phyloP scores from a whole-genome alignment of 2,888 invertebrate genomes.

The Himalopsyche tibetana region DNA sequence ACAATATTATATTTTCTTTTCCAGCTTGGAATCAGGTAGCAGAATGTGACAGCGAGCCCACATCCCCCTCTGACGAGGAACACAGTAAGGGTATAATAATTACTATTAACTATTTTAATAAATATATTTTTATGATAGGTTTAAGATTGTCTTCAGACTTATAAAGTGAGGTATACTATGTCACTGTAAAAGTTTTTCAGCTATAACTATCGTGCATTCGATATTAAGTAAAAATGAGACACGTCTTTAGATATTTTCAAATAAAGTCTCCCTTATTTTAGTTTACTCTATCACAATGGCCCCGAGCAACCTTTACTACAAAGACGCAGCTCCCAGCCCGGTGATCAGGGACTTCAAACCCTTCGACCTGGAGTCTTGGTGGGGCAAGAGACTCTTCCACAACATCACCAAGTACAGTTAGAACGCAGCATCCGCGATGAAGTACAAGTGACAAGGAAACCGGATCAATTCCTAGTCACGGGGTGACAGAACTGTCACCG shows the following conservation, averaged over 20 bases:
- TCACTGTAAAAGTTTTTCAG: no score
- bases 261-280: slow-evolving; percentile 55
- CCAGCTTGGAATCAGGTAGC: slow-evolving; percentile 84
- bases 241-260: background rate
- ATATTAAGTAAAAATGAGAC: no score
- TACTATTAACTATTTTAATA: background rate
- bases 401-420: slow-evolving; percentile 89
- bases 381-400: slow-evolving; percentile 90
- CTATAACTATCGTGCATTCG: no score
- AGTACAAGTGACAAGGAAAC: slow-evolving; percentile 17
- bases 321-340: slow-evolving; percentile 84
- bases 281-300: slow-evolving; percentile 63
- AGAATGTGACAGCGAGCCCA: slow-evolving; percentile 77
- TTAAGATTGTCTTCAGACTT: no score
- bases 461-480: background rate
- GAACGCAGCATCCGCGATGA: slow-evolving; percentile 66
- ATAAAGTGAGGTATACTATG: no score
- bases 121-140: background rate
- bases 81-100: slow-evolving; percentile 55
- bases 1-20: slow-evolving; percentile 66
- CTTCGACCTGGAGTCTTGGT: slow-evolving; percentile 93
- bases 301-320: slow-evolving; percentile 81
- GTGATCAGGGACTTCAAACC: slow-evolving; percentile 89
- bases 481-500: background rate
- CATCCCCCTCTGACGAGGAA: slow-evolving; percentile 74